Conservation (phyloP, 2,113 vertebrate species). For the Hemibagrus wyckioides region DNA sequence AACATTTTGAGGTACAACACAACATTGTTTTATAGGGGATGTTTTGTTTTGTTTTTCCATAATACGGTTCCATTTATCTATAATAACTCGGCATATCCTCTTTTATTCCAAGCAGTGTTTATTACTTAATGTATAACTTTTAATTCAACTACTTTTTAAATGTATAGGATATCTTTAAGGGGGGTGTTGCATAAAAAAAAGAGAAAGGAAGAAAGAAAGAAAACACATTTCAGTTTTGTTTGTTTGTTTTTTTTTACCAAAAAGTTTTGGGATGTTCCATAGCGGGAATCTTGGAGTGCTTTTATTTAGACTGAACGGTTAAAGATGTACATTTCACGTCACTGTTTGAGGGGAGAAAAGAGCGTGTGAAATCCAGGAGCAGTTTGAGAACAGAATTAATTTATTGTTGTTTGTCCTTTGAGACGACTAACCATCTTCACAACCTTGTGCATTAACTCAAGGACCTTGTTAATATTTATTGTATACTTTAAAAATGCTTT, state of each 20-base stretch:
- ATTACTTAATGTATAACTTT: conserved; percentile 67
- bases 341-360: conserved; percentile 56
- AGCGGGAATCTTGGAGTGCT: conserved; percentile 31
- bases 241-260: conserved; percentile 65
- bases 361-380: conserved; percentile 64
- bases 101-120: conserved; percentile 62
- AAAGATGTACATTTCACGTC: conserved; percentile 69
- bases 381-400: conserved; percentile 73
- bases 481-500: conserved; percentile 71
- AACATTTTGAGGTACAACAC: conserved; percentile 64
- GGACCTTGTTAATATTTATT: conserved; percentile 86
- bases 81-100: conserved; percentile 41
- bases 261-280: conserved; percentile 53
- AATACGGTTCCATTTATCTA: conserved; percentile 36
- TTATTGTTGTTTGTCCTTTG: conserved; percentile 80
- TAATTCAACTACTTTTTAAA: conserved; percentile 62
- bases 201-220: background rate
- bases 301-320: conserved; percentile 45
- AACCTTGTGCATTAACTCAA: conserved; percentile 72
- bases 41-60: conserved; percentile 35
- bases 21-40: conserved; percentile 52
- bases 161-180: conserved; percentile 66
- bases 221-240: conserved; percentile 55
- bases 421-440: conserved; percentile 69
- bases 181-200: conserved; percentile 55